Evolutionary conservation across 2,888 invertebrate genomes (phyloP), one percentile per base, ranked within the genome.

Genomic region (Sipha maydis): DNA sequence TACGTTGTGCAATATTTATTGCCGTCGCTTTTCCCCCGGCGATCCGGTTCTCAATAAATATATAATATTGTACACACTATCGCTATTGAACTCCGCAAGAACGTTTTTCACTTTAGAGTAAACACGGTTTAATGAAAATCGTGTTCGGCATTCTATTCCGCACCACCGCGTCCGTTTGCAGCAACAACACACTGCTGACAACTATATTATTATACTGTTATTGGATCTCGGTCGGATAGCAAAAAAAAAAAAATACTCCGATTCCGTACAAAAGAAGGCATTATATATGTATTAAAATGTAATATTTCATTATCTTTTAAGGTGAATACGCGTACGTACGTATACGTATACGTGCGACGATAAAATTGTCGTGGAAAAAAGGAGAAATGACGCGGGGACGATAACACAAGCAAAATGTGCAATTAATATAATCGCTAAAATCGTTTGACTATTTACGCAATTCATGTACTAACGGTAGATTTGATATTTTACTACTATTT

Each of bases 101-200:
- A 76, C 73, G 54, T 75, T 61, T 61, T 84, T 77, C 21, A 34
- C 1, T 34, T 73, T 73, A 54, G 56, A 83, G 83, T 48, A 83
- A 83, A 71, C 71, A 71, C 71, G 31, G 17, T 85, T 85, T 85
- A 85, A 85, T 78, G 78, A 85, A 78, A 85, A 77, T 85, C 85
- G 67, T 78, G 85, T 78, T 48, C 25, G 25, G 85, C 31, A 85
- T 77, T 85, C 41, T 25, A 28, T 61, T 38, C 48, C n/a, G 0
- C 38, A 17, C 8, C 69, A 7, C 28, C 11, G 69, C 11, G 69
- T 69, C 69, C 28, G 28, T 8, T 25, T 5, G 67, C 67, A n/a
- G 67, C n/a, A n/a, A n/a, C n/a, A n/a, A n/a, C n/a, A 8, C 28
- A 28, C 69, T 31, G 1, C n/a, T 9, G 67, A 25, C 48, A 48